These are phyloP conservation scores for Drosophila neutralis DNA, from an alignment of 2,888 invertebrate genomes.

Conservation along the genomic window DNA sequence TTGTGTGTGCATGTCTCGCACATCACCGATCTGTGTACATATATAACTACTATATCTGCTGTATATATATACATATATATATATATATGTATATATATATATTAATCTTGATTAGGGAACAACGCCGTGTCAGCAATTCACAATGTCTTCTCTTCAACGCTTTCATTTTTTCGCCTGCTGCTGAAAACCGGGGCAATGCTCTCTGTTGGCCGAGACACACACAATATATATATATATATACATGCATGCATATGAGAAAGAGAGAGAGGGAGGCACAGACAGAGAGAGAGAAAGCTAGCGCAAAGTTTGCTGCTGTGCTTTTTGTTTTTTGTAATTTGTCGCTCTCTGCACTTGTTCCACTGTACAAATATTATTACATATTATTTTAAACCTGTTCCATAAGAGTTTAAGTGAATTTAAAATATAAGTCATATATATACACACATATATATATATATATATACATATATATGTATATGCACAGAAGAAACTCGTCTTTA, in stretches of 20 bases:
- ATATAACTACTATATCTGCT: constrained; percentile 11
- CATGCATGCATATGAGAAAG: neutral
- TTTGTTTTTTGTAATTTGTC: constrained; percentile 1
- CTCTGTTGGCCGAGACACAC: constrained; percentile 15
- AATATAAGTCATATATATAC: constrained; percentile 28
- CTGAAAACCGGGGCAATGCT: constrained; percentile 18
- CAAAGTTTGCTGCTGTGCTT: constrained; percentile 6
- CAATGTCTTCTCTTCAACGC: constrained; percentile 1
- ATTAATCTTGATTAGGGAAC: constrained; percentile 28
- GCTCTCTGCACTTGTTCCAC: constrained; percentile 34
- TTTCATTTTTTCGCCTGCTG: constrained; percentile 7
- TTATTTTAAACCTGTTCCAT: constrained; percentile 44
- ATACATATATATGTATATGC: neutral
- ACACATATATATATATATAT: neutral
- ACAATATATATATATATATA: neutral
- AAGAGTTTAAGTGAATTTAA: constrained; percentile 25
- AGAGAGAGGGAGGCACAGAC: neutral
- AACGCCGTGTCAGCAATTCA: constrained; percentile 7
- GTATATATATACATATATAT: constrained; percentile 24
- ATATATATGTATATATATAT: constrained; percentile 28
- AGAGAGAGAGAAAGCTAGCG: neutral
- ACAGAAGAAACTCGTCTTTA: constrained; percentile 16
- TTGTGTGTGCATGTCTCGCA: constrained; percentile 12
- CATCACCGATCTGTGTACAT: constrained; percentile 26
- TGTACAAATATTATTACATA: constrained; percentile 60